Evolutionary conservation across 92 coral and sea anemone species (phyloP), one percentile per base, ranked within the genome.

Genomic region (Zoanthus solanderi): DNA sequence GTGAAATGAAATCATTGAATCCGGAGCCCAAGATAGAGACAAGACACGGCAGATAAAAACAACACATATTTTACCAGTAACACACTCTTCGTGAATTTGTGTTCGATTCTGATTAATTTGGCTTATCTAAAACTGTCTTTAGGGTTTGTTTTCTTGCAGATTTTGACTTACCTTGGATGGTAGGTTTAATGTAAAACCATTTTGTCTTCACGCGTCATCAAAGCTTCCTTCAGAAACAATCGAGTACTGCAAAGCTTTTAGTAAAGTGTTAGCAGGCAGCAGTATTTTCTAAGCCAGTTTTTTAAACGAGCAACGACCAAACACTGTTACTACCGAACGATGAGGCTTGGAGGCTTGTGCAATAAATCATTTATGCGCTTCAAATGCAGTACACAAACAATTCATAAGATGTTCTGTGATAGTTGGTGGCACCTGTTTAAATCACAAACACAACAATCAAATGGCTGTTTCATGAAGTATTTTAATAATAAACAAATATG

Each of bases 341-440:
- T 31, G 52, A 56, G 52, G 84, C 57, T 58, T 63, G 71, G 72
- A 48, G 84, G 84, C 57, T 79, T 79, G 72, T 42, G n/a, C n/a
- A 18, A 37, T 79, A 60, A 79, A 79, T 79, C 72, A 79, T 79
- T 79, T 23, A 79, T 79, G 23, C 14, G 69, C 53, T 50, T 50
- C 56, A 7, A 1, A 78, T 50, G 57, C 84, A 79, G 48, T 79
- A 60, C n/a, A 53, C 72, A n/a, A 79, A 31, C 57, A 79, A 69
- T 29, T 68, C 58, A 32, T 79, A 37, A 79, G 45, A 18, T 63
- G n/a, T 63, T 60, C 71, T 53, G 23, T 56, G 30, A 52, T 56
- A 42, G 15, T 13, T 14, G 58, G 11, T 2, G 56, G 72, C 71
- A 79, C 84, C 84, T 79, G 84, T 60, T 23, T 13, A 3, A 79